Percentiles rank a stretch among this genome's conserved stretches.
Evolutionary conservation across 2,888 invertebrate species (phyloP).

Genomic region (Drosophila suboccidentalis): DNA sequence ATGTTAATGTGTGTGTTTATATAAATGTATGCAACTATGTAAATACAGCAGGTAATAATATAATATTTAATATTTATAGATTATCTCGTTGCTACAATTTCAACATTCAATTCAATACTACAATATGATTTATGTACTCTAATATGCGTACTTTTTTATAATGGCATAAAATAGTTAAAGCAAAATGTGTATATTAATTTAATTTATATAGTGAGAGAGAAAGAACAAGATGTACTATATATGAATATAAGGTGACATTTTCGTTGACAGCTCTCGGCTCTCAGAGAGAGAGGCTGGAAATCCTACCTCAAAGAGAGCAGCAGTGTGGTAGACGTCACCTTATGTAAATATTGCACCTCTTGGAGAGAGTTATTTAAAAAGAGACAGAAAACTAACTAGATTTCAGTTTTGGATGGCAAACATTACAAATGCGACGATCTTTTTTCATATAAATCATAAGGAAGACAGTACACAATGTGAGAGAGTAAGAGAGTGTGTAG

Average conservation of each 20-base stretch:
- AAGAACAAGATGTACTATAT: background rate
- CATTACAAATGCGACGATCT: conserved; percentile 61
- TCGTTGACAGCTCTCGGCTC: no score
- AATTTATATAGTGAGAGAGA: background rate
- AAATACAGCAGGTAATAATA: conserved; percentile 64
- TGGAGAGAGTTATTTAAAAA: background rate
- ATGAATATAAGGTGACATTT: background rate
- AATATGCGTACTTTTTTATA: conserved; percentile 19
- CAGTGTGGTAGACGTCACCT: no score
- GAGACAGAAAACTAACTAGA: conserved; percentile 24
- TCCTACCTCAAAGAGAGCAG: no score
- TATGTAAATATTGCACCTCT: no score
- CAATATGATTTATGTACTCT: conserved; percentile 56
- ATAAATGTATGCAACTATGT: conserved; percentile 60
- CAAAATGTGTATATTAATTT: conserved; percentile 29
- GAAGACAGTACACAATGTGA: conserved; percentile 42
- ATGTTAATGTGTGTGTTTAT: conserved; percentile 35
- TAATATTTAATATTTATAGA: conserved; percentile 34
- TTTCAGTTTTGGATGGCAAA: conserved; percentile 66
- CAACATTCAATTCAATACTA: conserved; percentile 75
- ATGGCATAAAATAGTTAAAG: conserved; percentile 69
- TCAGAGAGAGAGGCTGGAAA: no score
- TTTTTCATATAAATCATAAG: conserved; percentile 47
- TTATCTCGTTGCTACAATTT: conserved; percentile 70
- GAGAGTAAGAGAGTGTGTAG: conserved; percentile 1